Conservation (phyloP, 2,113 vertebrate genomes). For the Macaca mulatta region DNA sequence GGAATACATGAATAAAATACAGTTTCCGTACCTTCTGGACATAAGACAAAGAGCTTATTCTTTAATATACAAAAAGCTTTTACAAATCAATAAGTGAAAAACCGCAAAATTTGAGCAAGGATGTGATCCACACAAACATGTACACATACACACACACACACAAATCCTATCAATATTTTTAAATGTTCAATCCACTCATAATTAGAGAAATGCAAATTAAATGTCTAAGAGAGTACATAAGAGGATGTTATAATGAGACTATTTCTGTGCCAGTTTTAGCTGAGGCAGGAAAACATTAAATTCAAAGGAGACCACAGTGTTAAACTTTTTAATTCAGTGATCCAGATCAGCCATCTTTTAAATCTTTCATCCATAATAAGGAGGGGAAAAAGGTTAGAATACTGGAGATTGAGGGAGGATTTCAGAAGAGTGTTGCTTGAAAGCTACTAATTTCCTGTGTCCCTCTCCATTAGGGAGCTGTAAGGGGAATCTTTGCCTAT, state of each 20-base stretch:
- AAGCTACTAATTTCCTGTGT: not conserved
- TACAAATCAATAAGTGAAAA: constrained; percentile 17
- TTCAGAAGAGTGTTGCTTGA: not conserved
- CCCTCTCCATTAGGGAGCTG: not conserved
- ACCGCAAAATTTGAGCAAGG: constrained; percentile 6
- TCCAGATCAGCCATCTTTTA: not conserved
- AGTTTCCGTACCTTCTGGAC: not conserved
- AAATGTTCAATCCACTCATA: not conserved
- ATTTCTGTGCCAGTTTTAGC: not conserved
- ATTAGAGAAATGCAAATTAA: not conserved
- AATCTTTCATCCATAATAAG: not conserved
- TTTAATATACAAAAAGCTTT: constrained; percentile 44
- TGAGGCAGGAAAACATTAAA: not conserved
- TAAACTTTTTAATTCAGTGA: not conserved
- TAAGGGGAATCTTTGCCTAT: rapidly evolving
- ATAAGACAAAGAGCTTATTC: not conserved
- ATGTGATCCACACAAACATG: not conserved
- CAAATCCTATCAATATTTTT: not conserved
- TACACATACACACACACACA: not conserved
- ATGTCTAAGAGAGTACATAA: not conserved
- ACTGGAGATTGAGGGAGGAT: not conserved
- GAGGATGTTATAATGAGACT: not conserved
- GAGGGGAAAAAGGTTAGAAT: rapidly evolving
- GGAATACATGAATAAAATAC: constrained; percentile 1
- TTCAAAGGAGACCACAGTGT: not conserved